A percentile compares a stretch with the other conserved stretches of the same genome.
phyloP scores from a whole-genome alignment of 2,113 vertebrate species.

The Accipiter virgatus region DNA sequence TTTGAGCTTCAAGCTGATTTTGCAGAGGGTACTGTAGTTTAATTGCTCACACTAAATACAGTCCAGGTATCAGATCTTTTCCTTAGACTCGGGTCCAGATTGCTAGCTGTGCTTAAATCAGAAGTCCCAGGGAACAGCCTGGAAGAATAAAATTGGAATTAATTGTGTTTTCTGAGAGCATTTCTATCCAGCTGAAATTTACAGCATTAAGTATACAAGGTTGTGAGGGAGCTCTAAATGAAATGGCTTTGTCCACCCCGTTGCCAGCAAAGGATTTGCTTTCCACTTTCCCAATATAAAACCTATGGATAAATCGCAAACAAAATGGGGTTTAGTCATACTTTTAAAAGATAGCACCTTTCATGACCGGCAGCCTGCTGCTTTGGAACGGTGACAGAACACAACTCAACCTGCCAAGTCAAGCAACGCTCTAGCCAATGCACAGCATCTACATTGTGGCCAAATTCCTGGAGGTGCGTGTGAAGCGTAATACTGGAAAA shows the following conservation, averaged over 20 bases:
- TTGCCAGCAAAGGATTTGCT: neutral
- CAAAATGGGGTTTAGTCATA: neutral
- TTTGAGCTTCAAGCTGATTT: neutral
- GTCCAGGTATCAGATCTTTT: neutral
- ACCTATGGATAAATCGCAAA: neutral
- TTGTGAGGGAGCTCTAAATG: neutral
- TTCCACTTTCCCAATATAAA: neutral
- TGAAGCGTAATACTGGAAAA: neutral
- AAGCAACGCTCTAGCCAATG: accelerated
- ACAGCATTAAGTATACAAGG: neutral
- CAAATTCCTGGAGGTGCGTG: neutral
- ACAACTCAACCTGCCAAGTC: neutral
- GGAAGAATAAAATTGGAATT: neutral
- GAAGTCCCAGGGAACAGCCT: neutral
- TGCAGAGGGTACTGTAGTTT: neutral
- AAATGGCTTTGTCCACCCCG: neutral
- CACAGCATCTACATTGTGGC: neutral
- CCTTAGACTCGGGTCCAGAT: neutral
- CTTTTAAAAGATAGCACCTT: neutral
- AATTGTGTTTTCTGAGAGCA: neutral
- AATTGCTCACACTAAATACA: neutral
- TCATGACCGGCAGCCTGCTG: neutral
- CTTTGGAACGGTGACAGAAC: neutral
- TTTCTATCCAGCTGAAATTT: neutral
- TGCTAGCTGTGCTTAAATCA: neutral